Base-by-base conservation (phyloP, 2,888 invertebrate genomes). In the Serrognathus titanus region DNA sequence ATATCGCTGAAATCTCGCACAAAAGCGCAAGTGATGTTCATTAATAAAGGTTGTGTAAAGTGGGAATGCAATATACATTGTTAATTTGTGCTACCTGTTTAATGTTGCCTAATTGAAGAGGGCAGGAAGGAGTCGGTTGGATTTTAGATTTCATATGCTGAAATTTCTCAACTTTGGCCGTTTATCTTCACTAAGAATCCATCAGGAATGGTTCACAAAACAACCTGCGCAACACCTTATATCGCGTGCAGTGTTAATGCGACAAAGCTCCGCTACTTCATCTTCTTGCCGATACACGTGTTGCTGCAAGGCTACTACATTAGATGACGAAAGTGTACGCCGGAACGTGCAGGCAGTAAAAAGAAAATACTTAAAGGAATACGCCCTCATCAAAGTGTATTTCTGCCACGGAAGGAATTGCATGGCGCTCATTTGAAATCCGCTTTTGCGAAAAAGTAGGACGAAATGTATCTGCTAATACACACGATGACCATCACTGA, bases 401-500 rank as follows among this genome's bases (percentile, higher is more conserved):
- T 72, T 71, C 58, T 75, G 75, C 59, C 73, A 74, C 67, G 73
- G 76, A 50, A 71, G 76, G 59, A 73, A 71, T 56, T 74, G 71
- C 46, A 67, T 69, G 45, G 75, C 74, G 9, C 67, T 70, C 11
- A 71, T 73, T 54, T 73, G 73, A 71, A 52, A 53, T 31, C 24
- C 24, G 24, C 13, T 11, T 43, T 13, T 16, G 43, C 16, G 24
- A 3, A 24, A 10, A 7, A 40, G 36, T 9, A 20, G 40, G 12
- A 50, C 60, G 67, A 66, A 40, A 66, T 74, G 64, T 75, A 70
- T 64, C 63, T 78, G 58, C 65, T 80, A 64, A 72, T 80, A 57
- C 79, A 80, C 68, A 80, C 79, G 52, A 73, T 80, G 71, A 78
- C 78, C 35, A 72, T 80, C 63, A 74, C 76, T 48, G 75, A 78